Conservation (phyloP, 2,113 vertebrate genomes). For the Rhinolophus ferrumequinum region DNA sequence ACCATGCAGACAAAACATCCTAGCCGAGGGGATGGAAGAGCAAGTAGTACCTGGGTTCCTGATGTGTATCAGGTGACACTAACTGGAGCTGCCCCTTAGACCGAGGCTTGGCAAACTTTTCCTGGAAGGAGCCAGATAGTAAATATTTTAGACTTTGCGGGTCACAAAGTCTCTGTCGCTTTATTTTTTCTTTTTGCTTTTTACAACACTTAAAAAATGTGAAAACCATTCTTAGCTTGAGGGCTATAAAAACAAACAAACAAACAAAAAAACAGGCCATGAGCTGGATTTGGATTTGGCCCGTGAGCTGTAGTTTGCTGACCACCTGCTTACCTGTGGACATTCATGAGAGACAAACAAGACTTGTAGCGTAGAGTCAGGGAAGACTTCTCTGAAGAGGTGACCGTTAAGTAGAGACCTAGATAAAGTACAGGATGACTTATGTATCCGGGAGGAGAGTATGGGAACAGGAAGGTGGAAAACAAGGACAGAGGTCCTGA, state of each 20-base stretch:
- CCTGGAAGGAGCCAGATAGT: background rate
- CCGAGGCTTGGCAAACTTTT: background rate
- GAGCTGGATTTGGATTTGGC: background rate
- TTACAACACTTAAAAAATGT: background rate
- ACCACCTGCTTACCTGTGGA: background rate
- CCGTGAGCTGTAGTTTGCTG: background rate
- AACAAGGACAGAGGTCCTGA: background rate
- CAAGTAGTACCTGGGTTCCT: background rate
- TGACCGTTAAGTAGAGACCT: background rate
- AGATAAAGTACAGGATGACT: background rate
- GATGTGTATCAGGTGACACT: background rate
- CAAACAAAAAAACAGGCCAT: background rate
- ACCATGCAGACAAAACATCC: background rate
- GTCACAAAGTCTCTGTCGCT: background rate
- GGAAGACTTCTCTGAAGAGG: background rate
- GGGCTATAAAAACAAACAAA: background rate
- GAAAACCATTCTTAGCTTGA: constrained; percentile 16
- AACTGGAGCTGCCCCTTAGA: background rate
- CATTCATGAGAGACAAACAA: constrained; percentile 16
- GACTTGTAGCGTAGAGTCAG: background rate
- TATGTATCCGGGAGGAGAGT: background rate
- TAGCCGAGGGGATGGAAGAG: background rate
- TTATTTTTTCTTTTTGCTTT: background rate
- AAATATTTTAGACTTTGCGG: background rate
- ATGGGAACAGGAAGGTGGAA: background rate